phyloP scores from a whole-genome alignment of 2,888 invertebrate species.

The Tromatobia lineatoria region DNA sequence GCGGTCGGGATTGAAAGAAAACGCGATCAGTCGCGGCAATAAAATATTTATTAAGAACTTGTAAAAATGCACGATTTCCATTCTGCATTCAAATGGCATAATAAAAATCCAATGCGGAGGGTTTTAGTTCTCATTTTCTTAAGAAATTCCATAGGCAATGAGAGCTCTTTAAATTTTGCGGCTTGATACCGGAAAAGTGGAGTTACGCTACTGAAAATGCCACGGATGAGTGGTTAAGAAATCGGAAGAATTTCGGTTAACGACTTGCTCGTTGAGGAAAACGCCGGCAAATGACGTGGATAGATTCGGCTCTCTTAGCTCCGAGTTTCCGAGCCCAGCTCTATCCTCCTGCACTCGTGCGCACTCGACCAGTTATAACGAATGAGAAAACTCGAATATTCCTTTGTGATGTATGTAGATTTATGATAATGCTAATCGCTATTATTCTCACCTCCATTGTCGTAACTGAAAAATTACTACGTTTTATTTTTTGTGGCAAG shows the following conservation, averaged over 20 bases:
- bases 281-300: conserved; percentile 60
- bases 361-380: conserved; percentile 45
- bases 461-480: conserved; percentile 31
- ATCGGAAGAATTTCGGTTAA: conserved; percentile 75
- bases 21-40: too few species aligned
- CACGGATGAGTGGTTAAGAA: conserved; percentile 42
- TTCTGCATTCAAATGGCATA: too few species aligned
- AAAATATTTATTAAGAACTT: too few species aligned
- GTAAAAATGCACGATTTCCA: too few species aligned
- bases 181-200: too few species aligned
- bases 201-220: neutral
- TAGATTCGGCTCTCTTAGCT: conserved; percentile 52
- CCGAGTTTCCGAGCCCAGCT: conserved; percentile 3
- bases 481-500: neutral
- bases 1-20: too few species aligned
- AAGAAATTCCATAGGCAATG: too few species aligned
- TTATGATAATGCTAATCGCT: conserved; percentile 55
- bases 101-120: too few species aligned
- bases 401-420: conserved; percentile 53
- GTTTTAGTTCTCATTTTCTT: too few species aligned
- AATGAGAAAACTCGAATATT: conserved; percentile 54
- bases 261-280: conserved; percentile 61
- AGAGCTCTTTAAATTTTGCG: too few species aligned
- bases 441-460: conserved; percentile 51
- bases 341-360: conserved; percentile 31